phyloP scores from a whole-genome alignment of 2,888 invertebrate genomes.

The Tetragonisca angustula region DNA sequence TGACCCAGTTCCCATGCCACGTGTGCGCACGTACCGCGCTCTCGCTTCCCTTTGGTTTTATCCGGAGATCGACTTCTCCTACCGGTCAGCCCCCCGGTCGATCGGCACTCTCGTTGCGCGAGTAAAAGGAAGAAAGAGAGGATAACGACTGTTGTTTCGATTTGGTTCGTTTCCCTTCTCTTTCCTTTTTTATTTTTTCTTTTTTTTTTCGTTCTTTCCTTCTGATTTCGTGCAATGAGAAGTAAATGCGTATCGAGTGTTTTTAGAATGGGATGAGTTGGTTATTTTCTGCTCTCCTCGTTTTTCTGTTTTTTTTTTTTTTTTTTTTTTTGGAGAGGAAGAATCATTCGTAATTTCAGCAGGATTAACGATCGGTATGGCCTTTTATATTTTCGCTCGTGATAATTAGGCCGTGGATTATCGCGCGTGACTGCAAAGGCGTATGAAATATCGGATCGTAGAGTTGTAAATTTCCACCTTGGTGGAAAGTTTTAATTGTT shows the following conservation, averaged over 20 bases:
- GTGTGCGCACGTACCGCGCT: not conserved
- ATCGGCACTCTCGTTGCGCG: slow-evolving; percentile 44
- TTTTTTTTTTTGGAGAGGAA: no score
- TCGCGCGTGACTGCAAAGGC: no score
- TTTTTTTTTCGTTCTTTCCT: not conserved
- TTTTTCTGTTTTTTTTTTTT: no score
- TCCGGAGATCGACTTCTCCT: slow-evolving; percentile 29
- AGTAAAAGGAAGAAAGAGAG: not conserved
- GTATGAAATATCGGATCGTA: no score
- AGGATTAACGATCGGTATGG: not conserved
- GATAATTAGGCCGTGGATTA: not conserved
- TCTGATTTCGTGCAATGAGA: not conserved
- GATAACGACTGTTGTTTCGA: not conserved
- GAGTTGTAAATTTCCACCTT: no score
- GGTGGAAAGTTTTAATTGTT: no score
- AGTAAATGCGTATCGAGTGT: not conserved
- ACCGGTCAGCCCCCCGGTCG: slow-evolving; percentile 18
- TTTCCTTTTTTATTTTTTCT: not conserved
- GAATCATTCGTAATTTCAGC: not conserved
- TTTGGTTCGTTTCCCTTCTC: not conserved
- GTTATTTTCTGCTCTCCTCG: not conserved
- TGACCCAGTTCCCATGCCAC: slow-evolving; percentile 38
- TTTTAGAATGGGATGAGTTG: not conserved
- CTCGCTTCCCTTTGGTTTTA: slow-evolving; percentile 13
- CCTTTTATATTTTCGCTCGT: not conserved